Percentiles rank a stretch among this genome's conserved stretches.
These are phyloP conservation scores for chimpanzee (Pan troglodytes) DNA, from an alignment of 2,113 vertebrate genomes.

Conservation along the genomic window NHGRI_mPanTro3-v2.1_pri NC_086015.1:195986001-195986500, in stretches of 20 bases:
- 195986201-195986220: not conserved
- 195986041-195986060: not conserved
- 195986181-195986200: not conserved
- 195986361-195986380: not conserved
- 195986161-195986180: not conserved
- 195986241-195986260: not conserved
- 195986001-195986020: not conserved
- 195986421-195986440: not conserved
- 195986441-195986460: not conserved
- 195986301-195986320: not conserved
- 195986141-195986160: not conserved
- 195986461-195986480: not conserved
- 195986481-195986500: not conserved
- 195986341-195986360: not conserved
- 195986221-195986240: not conserved
- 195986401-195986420: not conserved
- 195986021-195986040: not conserved
- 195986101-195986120: not conserved
- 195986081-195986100: not conserved
- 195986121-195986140: not conserved
- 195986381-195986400: not conserved
- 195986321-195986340: not conserved
- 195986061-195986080: not conserved
- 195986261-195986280: not conserved
- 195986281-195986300: not conserved